phyloP scores from a whole-genome alignment of 2,888 invertebrate genomes.

The Zhengitettix transpicula region DNA sequence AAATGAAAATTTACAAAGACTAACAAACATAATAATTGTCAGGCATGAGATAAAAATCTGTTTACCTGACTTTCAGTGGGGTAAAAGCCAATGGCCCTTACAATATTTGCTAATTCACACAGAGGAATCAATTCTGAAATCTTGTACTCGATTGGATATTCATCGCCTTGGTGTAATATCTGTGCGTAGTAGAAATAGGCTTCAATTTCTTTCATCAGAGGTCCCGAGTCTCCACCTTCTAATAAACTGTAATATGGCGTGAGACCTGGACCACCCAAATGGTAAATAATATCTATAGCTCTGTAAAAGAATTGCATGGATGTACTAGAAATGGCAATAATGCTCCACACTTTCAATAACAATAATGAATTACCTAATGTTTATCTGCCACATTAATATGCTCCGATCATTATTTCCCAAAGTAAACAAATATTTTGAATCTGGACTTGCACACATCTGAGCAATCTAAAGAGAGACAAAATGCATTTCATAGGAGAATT shows the following conservation, averaged over 20 bases:
- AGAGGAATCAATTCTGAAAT: conserved; percentile 44
- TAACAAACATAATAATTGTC: no score
- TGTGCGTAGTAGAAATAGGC: conserved; percentile 64
- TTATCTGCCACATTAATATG: conserved; percentile 39
- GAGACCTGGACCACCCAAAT: conserved; percentile 36
- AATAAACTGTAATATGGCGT: conserved; percentile 54
- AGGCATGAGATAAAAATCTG: no score
- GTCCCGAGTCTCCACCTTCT: conserved; percentile 51
- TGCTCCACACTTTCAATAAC: not conserved
- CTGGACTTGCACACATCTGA: conserved; percentile 23
- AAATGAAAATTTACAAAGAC: no score
- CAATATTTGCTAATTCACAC: conserved; percentile 50
- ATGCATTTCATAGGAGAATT: not conserved
- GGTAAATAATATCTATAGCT: conserved; percentile 20
- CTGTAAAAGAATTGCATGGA: not conserved
- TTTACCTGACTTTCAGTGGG: conserved; percentile 55
- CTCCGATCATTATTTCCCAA: conserved; percentile 33
- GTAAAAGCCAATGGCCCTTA: conserved; percentile 59
- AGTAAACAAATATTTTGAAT: conserved; percentile 36
- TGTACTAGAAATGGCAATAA: not conserved
- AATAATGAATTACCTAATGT: conserved; percentile 26
- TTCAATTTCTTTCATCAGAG: conserved; percentile 51
- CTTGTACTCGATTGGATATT: conserved; percentile 39
- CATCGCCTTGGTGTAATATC: conserved; percentile 52
- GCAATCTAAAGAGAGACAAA: not conserved